Base-by-base conservation (phyloP, 2,888 invertebrate genomes). In the Rhingia rostrata region DNA sequence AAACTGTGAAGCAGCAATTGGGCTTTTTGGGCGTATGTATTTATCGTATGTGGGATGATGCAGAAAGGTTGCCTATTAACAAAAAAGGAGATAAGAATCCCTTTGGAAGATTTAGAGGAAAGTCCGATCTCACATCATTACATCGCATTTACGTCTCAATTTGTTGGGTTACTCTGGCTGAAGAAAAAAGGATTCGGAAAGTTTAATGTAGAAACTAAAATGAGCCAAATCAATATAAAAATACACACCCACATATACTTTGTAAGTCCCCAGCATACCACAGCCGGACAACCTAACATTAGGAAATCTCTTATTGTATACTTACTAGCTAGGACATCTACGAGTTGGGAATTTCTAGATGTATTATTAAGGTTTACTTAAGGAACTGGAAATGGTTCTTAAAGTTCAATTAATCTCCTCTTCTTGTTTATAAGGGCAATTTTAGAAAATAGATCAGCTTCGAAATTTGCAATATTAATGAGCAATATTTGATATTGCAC, bases 61-160 rank as follows among this genome's bases (percentile, higher is more conserved):
- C 73, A 78, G 73, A 83, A 83, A 83, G 82, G 82, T 83, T 83
- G 67, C 66, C 82, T 83, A 83, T 83, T 83, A 83, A 83, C 78
- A 81, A 49, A 54, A 83, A 63, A 37, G 64, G 45, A 64, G 82
- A 82, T 82, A 82, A 77, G 72, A 82, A 56, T 73, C 82, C 82
- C 72, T 83, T 63, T 73, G 72, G 63, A 83, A 73, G 82, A 78
- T 83, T 83, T 78, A 67, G 56, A 58, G 56, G 66, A 83, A 78
- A 83, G 61, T 73, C 82, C 78, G 72, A 73, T 78, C 72, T 78
- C 82, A 83, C 82, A 78, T 83, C 82, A 83, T 83, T 83, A 83
- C 78, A 78, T 83, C 78, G 82, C 75, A 83, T 83, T 83, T 72
- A 83, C 61, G 82, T 78, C 54, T 78, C 64, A 72, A 78, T 73